Conservation (phyloP, 2,113 vertebrate genomes). For the Oryzias melastigma region DNA sequence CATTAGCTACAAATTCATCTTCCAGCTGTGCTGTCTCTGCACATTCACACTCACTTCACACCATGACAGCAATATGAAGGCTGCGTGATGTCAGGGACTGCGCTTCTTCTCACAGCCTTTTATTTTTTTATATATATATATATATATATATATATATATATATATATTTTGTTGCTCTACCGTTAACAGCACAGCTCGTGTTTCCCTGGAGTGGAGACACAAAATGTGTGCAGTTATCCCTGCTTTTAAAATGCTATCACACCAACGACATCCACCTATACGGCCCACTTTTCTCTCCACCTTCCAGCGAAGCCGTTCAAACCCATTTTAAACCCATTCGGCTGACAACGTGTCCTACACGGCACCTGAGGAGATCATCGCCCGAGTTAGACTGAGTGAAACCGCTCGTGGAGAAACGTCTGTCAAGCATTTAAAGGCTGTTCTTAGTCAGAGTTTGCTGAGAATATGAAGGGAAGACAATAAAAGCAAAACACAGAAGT, state of each 20-base stretch:
- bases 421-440: too few species aligned
- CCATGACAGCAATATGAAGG: neutral
- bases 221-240: neutral
- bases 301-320: neutral
- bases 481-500: too few species aligned
- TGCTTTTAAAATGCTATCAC: neutral
- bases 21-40: too few species aligned
- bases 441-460: too few species aligned
- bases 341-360: neutral
- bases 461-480: too few species aligned
- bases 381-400: neutral
- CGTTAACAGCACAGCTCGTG: neutral
- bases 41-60: slow-evolving; percentile 4
- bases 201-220: slow-evolving; percentile 1
- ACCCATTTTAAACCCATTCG: neutral
- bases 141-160: neutral
- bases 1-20: too few species aligned
- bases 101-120: neutral
- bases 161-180: neutral
- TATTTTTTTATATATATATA: neutral
- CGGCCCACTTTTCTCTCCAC: neutral
- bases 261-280: neutral
- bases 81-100: neutral
- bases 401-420: neutral
- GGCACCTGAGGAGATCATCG: neutral